Conservation (phyloP, 2,797 vertebrate species). For the Scolopax bukidnonensis region DNA sequence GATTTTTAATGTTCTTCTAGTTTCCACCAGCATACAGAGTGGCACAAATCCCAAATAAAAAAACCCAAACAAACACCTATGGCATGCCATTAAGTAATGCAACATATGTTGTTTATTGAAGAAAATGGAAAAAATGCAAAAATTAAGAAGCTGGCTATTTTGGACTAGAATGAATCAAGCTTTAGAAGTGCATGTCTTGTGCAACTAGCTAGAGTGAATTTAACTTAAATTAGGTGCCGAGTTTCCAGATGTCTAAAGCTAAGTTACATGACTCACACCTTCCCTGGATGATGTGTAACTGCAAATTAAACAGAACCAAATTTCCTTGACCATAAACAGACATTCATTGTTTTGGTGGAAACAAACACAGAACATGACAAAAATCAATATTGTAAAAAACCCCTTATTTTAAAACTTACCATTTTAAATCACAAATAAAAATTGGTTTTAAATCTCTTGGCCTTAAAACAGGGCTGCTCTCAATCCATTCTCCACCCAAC, state of each 20-base stretch:
- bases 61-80: not conserved
- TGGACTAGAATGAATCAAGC: not conserved
- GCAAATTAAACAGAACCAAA: not conserved
- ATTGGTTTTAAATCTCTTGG: not conserved
- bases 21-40: not conserved
- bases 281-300: not conserved
- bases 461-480: not conserved
- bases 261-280: not conserved
- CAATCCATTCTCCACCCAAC: too few species aligned
- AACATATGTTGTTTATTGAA: not conserved
- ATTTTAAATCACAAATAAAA: not conserved
- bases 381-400: not conserved
- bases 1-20: not conserved
- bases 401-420: not conserved
- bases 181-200: not conserved
- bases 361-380: not conserved
- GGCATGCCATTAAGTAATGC: not conserved
- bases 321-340: not conserved
- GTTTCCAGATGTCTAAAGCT: not conserved
- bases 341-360: not conserved
- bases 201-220: not conserved
- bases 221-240: not conserved
- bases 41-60: not conserved
- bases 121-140: not conserved
- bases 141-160: not conserved